Conservation (phyloP, 2,113 vertebrate species). For the Mastomys natalensis region DNA sequence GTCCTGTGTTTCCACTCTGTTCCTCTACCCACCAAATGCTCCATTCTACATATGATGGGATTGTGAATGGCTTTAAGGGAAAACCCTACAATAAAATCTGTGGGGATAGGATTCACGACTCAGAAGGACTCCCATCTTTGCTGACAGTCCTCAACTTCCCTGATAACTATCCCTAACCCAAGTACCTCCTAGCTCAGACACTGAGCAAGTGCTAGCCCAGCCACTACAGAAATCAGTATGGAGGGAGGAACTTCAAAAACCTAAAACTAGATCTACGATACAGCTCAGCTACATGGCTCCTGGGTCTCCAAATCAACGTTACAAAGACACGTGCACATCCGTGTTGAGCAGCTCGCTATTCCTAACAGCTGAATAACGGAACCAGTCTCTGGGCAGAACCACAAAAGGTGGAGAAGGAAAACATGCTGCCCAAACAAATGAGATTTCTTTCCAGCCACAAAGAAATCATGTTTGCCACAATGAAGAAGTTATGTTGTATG, state of each 20-base stretch:
- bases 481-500: neutral
- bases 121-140: neutral
- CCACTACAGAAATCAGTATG: neutral
- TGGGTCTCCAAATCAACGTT: neutral
- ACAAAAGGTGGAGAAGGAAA: neutral
- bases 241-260: too few species aligned
- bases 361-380: neutral
- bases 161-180: rapidly evolving
- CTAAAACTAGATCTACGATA: neutral
- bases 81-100: neutral
- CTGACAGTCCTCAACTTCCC: neutral
- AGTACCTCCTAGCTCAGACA: rapidly evolving
- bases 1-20: neutral
- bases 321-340: neutral
- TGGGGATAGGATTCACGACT: neutral
- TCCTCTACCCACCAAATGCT: neutral
- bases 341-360: too few species aligned
- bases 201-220: neutral
- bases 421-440: too few species aligned
- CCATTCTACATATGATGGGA: neutral
- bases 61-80: neutral
- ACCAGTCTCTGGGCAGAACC: too few species aligned
- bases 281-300: neutral
- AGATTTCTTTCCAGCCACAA: neutral
- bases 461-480: neutral